Evolutionary conservation across 2,888 invertebrate species (phyloP).

Genomic region (Byasa hedistus): DNA sequence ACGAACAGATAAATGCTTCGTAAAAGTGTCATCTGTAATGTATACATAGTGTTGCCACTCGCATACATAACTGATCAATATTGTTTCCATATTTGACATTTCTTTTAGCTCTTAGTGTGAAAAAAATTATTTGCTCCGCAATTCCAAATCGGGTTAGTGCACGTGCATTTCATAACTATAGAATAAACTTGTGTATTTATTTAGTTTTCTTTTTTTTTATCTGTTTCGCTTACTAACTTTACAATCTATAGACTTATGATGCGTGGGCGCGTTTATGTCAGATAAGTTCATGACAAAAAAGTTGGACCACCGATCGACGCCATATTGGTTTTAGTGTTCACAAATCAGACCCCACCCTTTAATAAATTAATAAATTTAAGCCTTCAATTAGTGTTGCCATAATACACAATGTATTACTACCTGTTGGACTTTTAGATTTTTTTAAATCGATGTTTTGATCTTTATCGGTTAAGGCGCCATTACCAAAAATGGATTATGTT

Average conservation of each 20-base stretch:
- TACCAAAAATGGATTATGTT: no score
- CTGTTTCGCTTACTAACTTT: constrained; percentile 4
- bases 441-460: no score
- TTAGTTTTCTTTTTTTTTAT: constrained; percentile 7
- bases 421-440: neutral
- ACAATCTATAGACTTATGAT: neutral
- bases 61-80: neutral
- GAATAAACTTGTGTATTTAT: constrained; percentile 13
- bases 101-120: neutral
- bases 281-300: constrained; percentile 23
- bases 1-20: no score
- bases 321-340: constrained; percentile 22
- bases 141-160: neutral
- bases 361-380: neutral
- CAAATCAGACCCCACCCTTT: constrained; percentile 11
- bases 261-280: neutral
- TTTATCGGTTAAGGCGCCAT: no score
- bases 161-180: neutral
- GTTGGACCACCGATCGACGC: constrained; percentile 24
- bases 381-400: no score
- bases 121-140: neutral
- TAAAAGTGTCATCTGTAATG: no score
- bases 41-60: no score
- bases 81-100: neutral
- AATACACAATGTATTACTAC: neutral